Base-by-base conservation (phyloP, 2,888 invertebrate species). In the Hartigia nigra region DNA sequence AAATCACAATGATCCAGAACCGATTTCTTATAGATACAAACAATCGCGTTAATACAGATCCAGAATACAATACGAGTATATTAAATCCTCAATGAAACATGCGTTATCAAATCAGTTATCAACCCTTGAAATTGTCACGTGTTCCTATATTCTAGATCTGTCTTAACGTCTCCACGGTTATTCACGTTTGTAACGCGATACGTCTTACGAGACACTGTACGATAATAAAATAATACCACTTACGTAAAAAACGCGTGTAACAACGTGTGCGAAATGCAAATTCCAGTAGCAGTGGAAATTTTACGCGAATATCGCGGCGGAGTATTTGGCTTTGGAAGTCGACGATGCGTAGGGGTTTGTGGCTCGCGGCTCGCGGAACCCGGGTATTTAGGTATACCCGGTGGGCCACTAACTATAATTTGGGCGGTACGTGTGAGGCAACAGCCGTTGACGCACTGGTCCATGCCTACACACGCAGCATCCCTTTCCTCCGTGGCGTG, bases 371-470 rank as follows among this genome's bases (percentile, higher is more conserved):
- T 34, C 72, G 72, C 72, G 72, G 31, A 55, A 55, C 31, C 76
- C 76, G 74, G 72, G 81, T 84, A 83, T 84, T 84, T 84, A 83
- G 81, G 77, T 83, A 85, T 83, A 86, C 84, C 87, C 87, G 85
- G 80, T 86, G 85, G 85, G 82, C 86, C 85, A 88, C 90, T 89
- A 89, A 91, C 89, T 88, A 90, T 90, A 90, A 91, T 91, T 91
- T 91, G 87, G 89, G 90, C 88, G 91, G 90, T 91, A 91, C 91
- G 90, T 91, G 87, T 89, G 90, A 91, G 91, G 91, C 91, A 91
- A 91, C 90, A 91, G 91, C 90, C 91, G 91, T 91, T 91, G 91
- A 91, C 91, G 91, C 91, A 91, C 91, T 91, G 91, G 91, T 91
- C 91, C 91, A 91, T 91, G 91, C 91, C 91, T 88, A 91, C 91